A percentile compares a stretch with the other conserved stretches of the same genome.
Conservation (phyloP, 2,888 invertebrate species). For the Herminia tarsipennalis region DNA sequence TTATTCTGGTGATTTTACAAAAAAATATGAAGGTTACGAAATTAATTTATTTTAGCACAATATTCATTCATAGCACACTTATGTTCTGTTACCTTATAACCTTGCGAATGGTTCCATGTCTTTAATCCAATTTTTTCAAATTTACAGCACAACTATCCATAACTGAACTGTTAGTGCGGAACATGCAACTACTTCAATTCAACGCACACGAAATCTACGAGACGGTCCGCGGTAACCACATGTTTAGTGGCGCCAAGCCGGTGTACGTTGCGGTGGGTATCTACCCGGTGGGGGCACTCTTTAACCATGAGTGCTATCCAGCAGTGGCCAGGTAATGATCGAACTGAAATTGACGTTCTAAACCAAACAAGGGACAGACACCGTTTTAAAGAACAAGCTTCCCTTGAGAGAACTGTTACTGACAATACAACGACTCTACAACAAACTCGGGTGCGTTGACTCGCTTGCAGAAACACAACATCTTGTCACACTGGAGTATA, state of each 20-base stretch:
- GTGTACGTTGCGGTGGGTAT: constrained; percentile 89
- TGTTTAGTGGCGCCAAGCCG: constrained; percentile 82
- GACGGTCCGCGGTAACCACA: constrained; percentile 83
- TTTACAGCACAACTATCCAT: constrained; percentile 68
- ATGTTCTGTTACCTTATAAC: no score
- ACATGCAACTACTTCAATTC: constrained; percentile 92
- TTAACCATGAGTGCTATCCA: constrained; percentile 94
- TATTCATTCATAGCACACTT: no score
- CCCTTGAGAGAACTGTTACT: no score
- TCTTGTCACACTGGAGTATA: no score
- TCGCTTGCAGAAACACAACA: no score
- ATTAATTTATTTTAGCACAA: no score
- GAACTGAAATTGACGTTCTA: no score
- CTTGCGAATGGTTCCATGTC: background rate
- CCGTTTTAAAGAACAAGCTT: no score
- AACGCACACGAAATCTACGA: constrained; percentile 95
- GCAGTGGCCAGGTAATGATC: constrained; percentile 88
- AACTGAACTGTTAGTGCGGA: constrained; percentile 88
- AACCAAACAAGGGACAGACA: background rate
- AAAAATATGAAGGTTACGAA: no score
- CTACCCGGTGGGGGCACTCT: constrained; percentile 91
- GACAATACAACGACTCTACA: no score
- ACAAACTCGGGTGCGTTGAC: no score
- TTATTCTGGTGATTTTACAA: no score
- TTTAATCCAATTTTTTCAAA: background rate